Base-by-base conservation (phyloP, 1,140 invertebrate genomes). In the Cydia strobilella region DNA sequence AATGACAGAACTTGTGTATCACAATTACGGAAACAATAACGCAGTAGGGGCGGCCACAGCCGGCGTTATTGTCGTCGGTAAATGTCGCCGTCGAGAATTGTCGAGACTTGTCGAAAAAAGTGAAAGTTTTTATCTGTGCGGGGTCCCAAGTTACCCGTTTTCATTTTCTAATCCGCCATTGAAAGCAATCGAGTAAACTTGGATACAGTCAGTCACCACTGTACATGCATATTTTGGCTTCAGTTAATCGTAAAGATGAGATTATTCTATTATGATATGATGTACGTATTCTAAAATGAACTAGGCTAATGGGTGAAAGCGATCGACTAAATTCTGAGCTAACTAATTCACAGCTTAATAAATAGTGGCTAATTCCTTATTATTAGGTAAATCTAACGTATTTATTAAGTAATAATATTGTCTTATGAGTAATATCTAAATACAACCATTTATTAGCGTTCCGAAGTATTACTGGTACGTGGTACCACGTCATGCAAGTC, bases 101-200 rank as follows among this genome's bases (percentile, higher is more conserved):
- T 83, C 81, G 81, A 86, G 84, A 85, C 79, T 88, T 86, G 82
- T 83, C 81, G 80, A 83, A 84, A 31, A 86, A 89, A 92, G 89
- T 87, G 85, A 90, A 90, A 92, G 88, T 92, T 92, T 90, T 90
- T 90, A 92, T 90, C 87, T 87, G 82, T 76, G 79, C 74, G 72
- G 76, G 79, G 80, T 90, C 86, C 88, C 87, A 73, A 82, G 85
- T 66, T 81, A 82, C 77, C 81, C 84, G 84, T 90, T 89, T 82
- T 88, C 86, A 89, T 90, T 91, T 91, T 90, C 82, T 81, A 84
- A 83, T 80, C 82, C 79, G 82, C 84, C 86, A 79, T 87, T 88
- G 86, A 90, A 90, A 82, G 80, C 81, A 84, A 90, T 90, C 86
- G 78, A 77, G 75, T 23, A 23, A 23, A 9, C 7, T 23, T 23